Evolutionary conservation across 2,888 invertebrate species (phyloP).

Genomic region (Uropetala carovei): DNA sequence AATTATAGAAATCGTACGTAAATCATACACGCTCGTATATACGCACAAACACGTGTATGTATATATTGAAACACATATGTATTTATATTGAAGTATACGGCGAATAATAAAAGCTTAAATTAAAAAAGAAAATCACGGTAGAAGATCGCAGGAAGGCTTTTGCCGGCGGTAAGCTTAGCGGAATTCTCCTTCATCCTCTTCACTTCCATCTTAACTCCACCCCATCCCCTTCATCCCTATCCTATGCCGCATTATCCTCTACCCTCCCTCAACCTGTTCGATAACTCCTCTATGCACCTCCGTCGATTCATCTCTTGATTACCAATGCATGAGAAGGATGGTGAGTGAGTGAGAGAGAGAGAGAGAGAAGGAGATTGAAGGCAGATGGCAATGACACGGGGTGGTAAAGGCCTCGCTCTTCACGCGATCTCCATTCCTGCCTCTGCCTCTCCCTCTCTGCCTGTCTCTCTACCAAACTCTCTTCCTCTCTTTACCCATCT

Average conservation of each 20-base stretch:
- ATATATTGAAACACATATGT: no score
- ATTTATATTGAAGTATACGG: no score
- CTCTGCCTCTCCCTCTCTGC: background rate
- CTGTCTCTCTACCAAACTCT: background rate
- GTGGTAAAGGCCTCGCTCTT: background rate
- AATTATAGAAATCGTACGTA: no score
- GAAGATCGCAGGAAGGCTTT: background rate
- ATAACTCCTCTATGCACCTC: background rate
- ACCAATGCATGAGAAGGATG: background rate
- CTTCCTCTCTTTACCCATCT: background rate
- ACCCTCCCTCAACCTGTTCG: conserved; percentile 49
- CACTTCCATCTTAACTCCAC: background rate
- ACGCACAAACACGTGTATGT: no score
- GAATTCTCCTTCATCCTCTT: background rate
- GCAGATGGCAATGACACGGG: conserved; percentile 58
- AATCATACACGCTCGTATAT: no score
- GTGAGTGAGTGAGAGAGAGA: background rate
- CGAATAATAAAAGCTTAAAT: no score
- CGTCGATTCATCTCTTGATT: background rate
- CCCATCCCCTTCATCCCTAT: background rate
- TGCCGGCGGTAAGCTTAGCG: background rate
- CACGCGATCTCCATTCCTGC: background rate
- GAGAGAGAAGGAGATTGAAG: background rate
- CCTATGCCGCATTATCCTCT: background rate
- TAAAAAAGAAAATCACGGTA: background rate